These are phyloP conservation scores for Cettia cetti DNA, from an alignment of 2,113 vertebrate genomes.

Conservation along the genomic window DNA sequence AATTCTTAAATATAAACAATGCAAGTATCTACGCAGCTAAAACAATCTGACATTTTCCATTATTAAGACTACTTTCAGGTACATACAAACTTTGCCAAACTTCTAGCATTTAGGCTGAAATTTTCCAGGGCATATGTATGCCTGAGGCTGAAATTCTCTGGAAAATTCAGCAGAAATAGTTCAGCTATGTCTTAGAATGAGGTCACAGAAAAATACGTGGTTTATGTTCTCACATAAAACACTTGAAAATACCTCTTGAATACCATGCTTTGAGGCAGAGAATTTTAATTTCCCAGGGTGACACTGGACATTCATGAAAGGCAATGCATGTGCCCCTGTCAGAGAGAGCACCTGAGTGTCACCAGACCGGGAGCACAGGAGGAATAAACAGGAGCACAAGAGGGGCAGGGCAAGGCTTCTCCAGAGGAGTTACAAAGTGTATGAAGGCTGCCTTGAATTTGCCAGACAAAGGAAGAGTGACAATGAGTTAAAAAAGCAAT, in stretches of 20 bases:
- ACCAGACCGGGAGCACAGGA: background rate
- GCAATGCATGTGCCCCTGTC: background rate
- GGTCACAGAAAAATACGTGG: slow-evolving; percentile 52
- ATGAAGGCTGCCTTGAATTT: background rate
- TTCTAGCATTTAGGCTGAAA: slow-evolving; percentile 40
- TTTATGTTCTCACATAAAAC: slow-evolving; percentile 42
- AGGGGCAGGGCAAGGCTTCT: background rate
- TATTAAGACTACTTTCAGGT: slow-evolving; percentile 38
- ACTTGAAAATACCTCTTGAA: slow-evolving; percentile 26
- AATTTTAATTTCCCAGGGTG: slow-evolving; percentile 19
- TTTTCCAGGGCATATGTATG: slow-evolving; percentile 53
- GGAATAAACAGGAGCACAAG: rapidly evolving
- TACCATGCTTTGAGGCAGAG: background rate
- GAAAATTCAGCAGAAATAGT: slow-evolving; percentile 53
- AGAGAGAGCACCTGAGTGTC: background rate
- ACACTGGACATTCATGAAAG: background rate
- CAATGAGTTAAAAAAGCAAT: background rate
- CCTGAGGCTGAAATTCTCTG: slow-evolving; percentile 51
- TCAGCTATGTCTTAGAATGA: slow-evolving; percentile 45
- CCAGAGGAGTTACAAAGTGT: background rate
- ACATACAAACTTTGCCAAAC: slow-evolving; percentile 43
- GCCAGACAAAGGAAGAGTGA: background rate
- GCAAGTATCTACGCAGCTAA: background rate
- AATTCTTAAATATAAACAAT: background rate
- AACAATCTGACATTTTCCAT: background rate